phyloP scores from a whole-genome alignment of 2,888 invertebrate genomes.

The Callimorpha dominula region DNA sequence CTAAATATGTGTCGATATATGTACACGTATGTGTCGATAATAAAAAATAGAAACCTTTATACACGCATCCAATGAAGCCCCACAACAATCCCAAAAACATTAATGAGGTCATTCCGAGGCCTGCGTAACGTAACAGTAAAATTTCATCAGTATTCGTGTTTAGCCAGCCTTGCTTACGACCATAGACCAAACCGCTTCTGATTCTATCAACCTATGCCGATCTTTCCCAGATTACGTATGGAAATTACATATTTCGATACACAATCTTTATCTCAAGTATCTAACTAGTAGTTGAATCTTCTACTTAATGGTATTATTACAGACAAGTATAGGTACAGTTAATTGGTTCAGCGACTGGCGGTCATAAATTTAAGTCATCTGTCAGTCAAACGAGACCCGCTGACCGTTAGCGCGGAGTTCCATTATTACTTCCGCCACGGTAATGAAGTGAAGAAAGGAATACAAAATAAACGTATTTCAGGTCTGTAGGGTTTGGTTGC shows the following conservation, averaged over 20 bases:
- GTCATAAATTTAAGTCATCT: constrained; percentile 77
- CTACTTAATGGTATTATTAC: constrained; percentile 46
- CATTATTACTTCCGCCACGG: constrained; percentile 41
- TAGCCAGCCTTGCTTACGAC: constrained; percentile 3
- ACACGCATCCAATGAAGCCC: background rate
- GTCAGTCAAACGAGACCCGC: constrained; percentile 71
- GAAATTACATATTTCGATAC: constrained; percentile 42
- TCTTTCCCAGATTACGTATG: constrained; percentile 44
- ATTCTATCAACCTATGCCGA: constrained; percentile 13
- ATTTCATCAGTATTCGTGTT: background rate
- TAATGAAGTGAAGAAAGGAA: background rate
- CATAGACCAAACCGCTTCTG: constrained; percentile 15
- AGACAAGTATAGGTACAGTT: constrained; percentile 60
- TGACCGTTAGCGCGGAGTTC: constrained; percentile 67
- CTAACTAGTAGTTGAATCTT: constrained; percentile 45
- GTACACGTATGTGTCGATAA: background rate
- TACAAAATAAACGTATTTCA: background rate
- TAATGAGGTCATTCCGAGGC: background rate
- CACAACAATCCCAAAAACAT: background rate
- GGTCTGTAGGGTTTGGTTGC: background rate
- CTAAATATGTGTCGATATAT: too few species aligned
- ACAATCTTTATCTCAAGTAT: constrained; percentile 37
- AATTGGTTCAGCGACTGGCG: constrained; percentile 65
- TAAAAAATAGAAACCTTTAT: background rate
- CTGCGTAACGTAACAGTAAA: constrained; percentile 1